Percentiles rank a stretch among this genome's conserved stretches.
These are phyloP conservation scores for Ophioninae sp. DNA, from an alignment of 2,888 invertebrate species.

Conservation along the genomic window DNA sequence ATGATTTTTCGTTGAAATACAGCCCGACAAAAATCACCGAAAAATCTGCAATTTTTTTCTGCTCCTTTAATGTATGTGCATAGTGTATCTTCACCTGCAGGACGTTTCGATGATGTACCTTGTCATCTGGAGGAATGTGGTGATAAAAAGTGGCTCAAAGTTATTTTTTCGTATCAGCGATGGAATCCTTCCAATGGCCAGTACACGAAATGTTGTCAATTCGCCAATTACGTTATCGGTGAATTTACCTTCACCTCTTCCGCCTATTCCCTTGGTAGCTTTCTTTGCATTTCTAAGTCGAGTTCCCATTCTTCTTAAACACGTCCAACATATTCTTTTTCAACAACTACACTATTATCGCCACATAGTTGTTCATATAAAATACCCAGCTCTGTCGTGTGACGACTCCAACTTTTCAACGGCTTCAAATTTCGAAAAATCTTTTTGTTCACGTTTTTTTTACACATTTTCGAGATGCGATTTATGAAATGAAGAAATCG, in stretches of 20 bases:
- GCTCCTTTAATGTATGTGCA: too few relatives aligned
- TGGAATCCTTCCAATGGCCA: constrained; percentile 31
- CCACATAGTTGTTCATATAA: neutral
- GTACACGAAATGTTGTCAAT: constrained; percentile 40
- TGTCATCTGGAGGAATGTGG: constrained; percentile 16
- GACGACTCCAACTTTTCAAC: neutral
- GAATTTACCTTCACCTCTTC: constrained; percentile 29
- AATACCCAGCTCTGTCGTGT: neutral
- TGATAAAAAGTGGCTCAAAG: constrained; percentile 30
- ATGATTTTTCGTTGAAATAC: too few relatives aligned
- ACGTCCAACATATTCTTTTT: constrained; percentile 12
- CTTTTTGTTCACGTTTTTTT: neutral
- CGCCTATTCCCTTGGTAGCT: constrained; percentile 23
- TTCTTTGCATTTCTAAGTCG: constrained; percentile 26
- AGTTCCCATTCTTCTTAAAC: constrained; percentile 25
- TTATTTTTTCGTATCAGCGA: constrained; percentile 24
- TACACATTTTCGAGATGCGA: neutral
- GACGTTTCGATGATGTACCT: constrained; percentile 31
- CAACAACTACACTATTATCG: neutral
- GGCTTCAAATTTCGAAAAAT: constrained; percentile 17
- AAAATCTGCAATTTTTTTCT: too few relatives aligned
- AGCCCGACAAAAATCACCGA: too few relatives aligned
- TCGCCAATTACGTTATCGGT: constrained; percentile 50
- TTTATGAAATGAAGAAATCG: too few relatives aligned
- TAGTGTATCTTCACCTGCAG: constrained; percentile 25